Percentiles rank a stretch among this genome's conserved stretches.
Conservation (phyloP, 2,113 vertebrate genomes). For the Sinocyclocheilus rhinocerous region DNA sequence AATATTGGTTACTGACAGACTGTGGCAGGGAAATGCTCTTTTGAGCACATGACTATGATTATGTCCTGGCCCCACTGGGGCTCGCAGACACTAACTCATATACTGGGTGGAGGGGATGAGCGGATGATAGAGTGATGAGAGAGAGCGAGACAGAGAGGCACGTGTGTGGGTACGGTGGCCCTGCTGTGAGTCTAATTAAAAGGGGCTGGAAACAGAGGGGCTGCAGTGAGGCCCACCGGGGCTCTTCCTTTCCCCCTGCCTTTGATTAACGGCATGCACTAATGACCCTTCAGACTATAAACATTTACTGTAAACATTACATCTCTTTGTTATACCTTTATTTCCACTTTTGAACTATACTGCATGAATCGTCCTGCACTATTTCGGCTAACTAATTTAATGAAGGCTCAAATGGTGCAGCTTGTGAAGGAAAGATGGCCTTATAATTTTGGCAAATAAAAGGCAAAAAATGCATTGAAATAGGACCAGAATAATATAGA, state of each 20-base stretch:
- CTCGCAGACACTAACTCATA: slow-evolving; percentile 33
- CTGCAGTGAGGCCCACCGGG: slow-evolving; percentile 75
- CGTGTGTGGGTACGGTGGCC: slow-evolving; percentile 65
- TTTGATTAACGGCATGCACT: slow-evolving; percentile 82
- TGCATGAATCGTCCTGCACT: neutral
- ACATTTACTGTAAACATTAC: slow-evolving; percentile 32
- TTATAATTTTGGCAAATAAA: neutral
- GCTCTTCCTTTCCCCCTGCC: slow-evolving; percentile 66
- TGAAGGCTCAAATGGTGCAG: neutral
- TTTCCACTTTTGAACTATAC: neutral
- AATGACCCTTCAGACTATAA: slow-evolving; percentile 28
- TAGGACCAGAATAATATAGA: neutral
- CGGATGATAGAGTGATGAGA: slow-evolving; percentile 58
- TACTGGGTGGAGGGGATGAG: slow-evolving; percentile 32
- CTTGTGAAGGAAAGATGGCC: neutral
- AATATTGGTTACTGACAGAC: slow-evolving; percentile 33
- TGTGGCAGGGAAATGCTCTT: slow-evolving; percentile 19
- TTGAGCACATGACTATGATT: slow-evolving; percentile 29
- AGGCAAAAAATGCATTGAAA: neutral
- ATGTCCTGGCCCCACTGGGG: slow-evolving; percentile 34
- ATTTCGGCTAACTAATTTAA: neutral
- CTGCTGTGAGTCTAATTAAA: slow-evolving; percentile 92
- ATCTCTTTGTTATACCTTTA: slow-evolving; percentile 3
- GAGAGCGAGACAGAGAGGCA: slow-evolving; percentile 56
- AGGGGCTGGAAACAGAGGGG: slow-evolving; percentile 80